phyloP scores from a whole-genome alignment of 2,888 invertebrate species.

The Drosophila putrida region DNA sequence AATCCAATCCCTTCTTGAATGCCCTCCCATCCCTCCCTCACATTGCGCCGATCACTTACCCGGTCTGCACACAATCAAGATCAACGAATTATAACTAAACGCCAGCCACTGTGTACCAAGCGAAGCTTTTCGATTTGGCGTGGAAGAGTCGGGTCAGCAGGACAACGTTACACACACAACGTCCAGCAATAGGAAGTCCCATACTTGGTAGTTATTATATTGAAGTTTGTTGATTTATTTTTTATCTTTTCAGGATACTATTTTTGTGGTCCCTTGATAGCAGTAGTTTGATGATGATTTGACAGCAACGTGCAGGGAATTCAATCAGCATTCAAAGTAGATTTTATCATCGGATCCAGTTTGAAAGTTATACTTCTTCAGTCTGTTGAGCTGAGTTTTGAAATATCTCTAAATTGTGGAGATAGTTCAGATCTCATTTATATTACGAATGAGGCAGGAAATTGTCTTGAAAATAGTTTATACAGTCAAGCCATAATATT shows the following conservation, averaged over 20 bases:
- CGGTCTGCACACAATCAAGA: conserved; percentile 55
- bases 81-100: conserved; percentile 71
- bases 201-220: background rate
- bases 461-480: background rate
- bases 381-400: background rate
- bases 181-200: conserved; percentile 12
- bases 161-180: conserved; percentile 11
- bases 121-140: conserved; percentile 15
- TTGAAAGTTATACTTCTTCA: background rate
- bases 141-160: conserved; percentile 24
- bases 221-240: conserved; percentile 3
- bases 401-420: conserved; percentile 1
- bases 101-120: conserved; percentile 41
- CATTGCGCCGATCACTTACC: conserved; percentile 65
- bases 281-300: conserved; percentile 5
- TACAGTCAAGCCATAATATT: background rate
- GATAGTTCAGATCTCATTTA: background rate
- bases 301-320: background rate
- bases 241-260: background rate
- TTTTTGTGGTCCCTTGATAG: background rate
- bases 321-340: background rate
- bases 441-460: background rate
- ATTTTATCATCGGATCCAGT: background rate
- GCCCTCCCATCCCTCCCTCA: conserved; percentile 26
- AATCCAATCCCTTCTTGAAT: conserved; percentile 19